Base-by-base conservation (phyloP, 1,140 invertebrate genomes). In the Berghia stephanieae region DNA sequence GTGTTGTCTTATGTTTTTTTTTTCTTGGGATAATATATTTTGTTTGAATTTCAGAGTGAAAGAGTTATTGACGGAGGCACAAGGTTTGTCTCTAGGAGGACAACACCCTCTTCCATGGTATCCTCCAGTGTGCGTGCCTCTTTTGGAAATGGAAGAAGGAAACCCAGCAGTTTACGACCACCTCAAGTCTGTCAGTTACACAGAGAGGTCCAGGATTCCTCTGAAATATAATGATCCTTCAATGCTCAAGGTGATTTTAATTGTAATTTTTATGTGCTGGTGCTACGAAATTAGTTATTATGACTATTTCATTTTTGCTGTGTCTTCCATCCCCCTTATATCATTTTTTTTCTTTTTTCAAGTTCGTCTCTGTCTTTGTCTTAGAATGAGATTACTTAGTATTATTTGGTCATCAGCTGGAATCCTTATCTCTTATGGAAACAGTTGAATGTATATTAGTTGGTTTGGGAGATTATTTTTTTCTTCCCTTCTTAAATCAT, bases 61-160 rank as follows among this genome's bases (percentile, higher is more conserved):
- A 63, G 84, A 86, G 16, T 84, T 91, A 31, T 81, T 91, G 43
- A 89, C 87, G 74, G 91, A 92, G 68, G 91, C 91, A 40, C 92
- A 94, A 68, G 92, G 91, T 8, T 90, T 94, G 60, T 87, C 91
- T 10, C 83, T 90, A 43, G 90, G 88, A 24, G 90, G 90, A 27
- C 92, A 94, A 82, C 93, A 94, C 84, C 91, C 92, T 31, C 88
- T 94, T 72, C 94, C 94, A 6, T 94, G 93, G 93, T 93, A 94
- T 85, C 93, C 93, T 34, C 94, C 94, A 13, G 88, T 91, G 8
- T 95, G 94, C 85, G 86, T 91, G 76, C 86, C 85, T 18, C 79
- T 90, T 38, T 75, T 87, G 71, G 86, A 88, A 13, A 83, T 88
- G 13, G 82, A 83, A 21, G 87, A 89, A 68, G 85, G 83, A 36